phyloP scores from a whole-genome alignment of 2,888 invertebrate genomes.

The Parasteatoda lunata region DNA sequence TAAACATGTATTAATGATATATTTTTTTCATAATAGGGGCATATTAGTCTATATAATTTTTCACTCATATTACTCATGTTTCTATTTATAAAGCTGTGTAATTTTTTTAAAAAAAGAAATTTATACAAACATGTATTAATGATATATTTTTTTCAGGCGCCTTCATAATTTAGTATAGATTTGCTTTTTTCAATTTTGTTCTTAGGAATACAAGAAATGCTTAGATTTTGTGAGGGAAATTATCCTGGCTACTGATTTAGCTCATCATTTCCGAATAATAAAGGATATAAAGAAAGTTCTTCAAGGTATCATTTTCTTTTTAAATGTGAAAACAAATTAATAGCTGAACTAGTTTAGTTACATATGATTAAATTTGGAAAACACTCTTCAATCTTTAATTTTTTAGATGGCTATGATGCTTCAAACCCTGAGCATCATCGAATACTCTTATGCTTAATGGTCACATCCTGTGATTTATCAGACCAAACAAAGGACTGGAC shows the following conservation, averaged over 20 bases:
- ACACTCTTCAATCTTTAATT: background rate
- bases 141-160: no score
- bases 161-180: no score
- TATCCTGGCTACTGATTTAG: conserved; percentile 86
- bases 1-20: no score
- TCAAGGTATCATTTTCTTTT: conserved; percentile 63
- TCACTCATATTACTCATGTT: no score
- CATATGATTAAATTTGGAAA: background rate
- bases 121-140: no score
- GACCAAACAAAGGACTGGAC: conserved; percentile 86
- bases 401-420: conserved; percentile 77
- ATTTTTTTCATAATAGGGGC: no score
- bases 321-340: background rate
- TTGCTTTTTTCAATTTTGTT: conserved; percentile 11
- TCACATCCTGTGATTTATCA: conserved; percentile 88
- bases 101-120: no score
- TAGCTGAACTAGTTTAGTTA: background rate
- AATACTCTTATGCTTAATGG: conserved; percentile 82
- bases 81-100: no score
- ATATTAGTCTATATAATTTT: no score
- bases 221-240: conserved; percentile 84
- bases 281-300: conserved; percentile 76
- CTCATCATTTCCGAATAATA: conserved; percentile 81
- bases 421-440: conserved; percentile 78
- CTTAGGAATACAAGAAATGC: conserved; percentile 79